Evolutionary conservation across 2,113 vertebrate genomes (phyloP), one percentile per base, ranked within the genome.

Genomic region (Mobula hypostoma): DNA sequence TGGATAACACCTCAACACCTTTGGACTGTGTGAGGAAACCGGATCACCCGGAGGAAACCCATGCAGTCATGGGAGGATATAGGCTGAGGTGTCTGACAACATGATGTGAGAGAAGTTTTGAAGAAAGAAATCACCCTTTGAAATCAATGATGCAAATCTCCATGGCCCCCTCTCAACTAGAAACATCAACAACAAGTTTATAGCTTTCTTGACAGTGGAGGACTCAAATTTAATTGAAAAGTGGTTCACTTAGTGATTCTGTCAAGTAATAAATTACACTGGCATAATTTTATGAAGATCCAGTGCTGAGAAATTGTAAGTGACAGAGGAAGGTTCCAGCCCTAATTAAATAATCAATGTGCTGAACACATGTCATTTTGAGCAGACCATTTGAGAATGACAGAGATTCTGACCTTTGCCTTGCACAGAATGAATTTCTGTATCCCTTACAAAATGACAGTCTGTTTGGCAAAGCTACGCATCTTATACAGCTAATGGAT

Each of bases 321-420:
- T 85, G 82, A 58, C 82, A 85, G 82, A 27, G 82, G 40, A 58
- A 58, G 56, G 82, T 27, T 85, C 48, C 24, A 56, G 82, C 82
- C 58, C 58, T 85, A 85, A 85, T 85, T 85, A 24, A 58, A 58
- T 85, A 58, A 85, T 85, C 82, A 85, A 58, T 12, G 21, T 85
- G 48, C 82, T 85, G 82, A 85, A 85, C 82, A 85, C 24, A 36
- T 48, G 40, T 85, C 82, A 85, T 85, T 85, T 58, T 58, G 56
- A 85, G 56, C 8, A 12, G 82, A 85, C 7, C 24, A 61, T 85
- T 58, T 61, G 48, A 58, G 82, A 85, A 8, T 85, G 82, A 85
- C 82, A 61, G 56, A 85, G 82, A 85, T 40, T 58, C 82, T 85
- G 82, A 61, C 48, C 82, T 85, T 85, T 85, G 56, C 2, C 82